phyloP scores from a whole-genome alignment of 2,113 vertebrate species.

The Barnardius zonarius region DNA sequence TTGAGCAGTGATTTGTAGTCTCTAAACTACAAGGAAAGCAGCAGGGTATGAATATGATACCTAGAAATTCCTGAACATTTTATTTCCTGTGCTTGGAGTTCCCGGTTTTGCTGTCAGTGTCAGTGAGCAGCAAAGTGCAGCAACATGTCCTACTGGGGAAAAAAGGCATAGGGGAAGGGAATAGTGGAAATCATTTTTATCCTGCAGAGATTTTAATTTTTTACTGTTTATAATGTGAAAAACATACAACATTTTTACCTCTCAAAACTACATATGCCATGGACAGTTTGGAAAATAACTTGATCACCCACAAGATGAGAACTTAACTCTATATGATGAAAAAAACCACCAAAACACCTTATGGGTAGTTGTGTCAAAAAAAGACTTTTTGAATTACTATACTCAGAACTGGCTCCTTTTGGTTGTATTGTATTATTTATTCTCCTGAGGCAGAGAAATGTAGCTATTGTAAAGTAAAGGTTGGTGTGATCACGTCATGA shows the following conservation, averaged over 20 bases:
- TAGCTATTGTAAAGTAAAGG: background rate
- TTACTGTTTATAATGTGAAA: background rate
- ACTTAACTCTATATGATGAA: background rate
- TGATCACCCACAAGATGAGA: background rate
- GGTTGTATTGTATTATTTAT: background rate
- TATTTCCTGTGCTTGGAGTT: background rate
- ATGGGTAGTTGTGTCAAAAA: background rate
- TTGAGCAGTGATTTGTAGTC: slow-evolving; percentile 1
- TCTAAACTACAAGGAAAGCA: background rate
- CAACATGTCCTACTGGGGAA: background rate
- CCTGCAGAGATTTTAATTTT: background rate
- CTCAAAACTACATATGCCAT: background rate
- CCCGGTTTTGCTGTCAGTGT: background rate
- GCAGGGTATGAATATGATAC: background rate
- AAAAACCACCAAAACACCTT: background rate
- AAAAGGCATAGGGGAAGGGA: background rate
- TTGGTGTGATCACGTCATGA: background rate
- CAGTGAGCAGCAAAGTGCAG: background rate
- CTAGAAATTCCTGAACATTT: background rate
- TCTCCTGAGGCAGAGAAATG: background rate
- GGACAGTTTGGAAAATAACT: background rate
- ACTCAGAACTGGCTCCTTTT: background rate
- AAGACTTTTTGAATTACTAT: background rate
- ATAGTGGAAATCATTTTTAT: background rate
- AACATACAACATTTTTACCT: background rate